phyloP scores from a whole-genome alignment of 2,797 vertebrate species.

The Oceanodroma leucorhoa region DNA sequence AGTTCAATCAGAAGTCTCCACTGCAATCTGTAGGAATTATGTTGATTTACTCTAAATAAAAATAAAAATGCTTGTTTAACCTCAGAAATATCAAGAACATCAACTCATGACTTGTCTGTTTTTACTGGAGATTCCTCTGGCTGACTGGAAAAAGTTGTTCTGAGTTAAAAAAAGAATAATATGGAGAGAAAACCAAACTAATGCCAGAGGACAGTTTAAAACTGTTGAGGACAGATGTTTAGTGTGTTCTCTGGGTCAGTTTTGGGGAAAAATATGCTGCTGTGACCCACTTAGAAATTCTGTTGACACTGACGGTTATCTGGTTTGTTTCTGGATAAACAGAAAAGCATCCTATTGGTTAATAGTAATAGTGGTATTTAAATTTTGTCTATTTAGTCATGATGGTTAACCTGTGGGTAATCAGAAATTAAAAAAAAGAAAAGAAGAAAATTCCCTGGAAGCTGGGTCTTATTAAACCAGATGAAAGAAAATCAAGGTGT shows the following conservation, averaged over 20 bases:
- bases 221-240: constrained; percentile 28
- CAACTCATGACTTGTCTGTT: constrained; percentile 52
- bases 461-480: background rate
- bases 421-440: background rate
- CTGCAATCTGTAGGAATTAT: background rate
- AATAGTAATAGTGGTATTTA: background rate
- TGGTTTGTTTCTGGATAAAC: background rate
- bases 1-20: background rate
- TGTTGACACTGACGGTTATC: background rate
- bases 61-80: constrained; percentile 48
- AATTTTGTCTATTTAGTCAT: background rate
- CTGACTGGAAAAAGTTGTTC: constrained; percentile 61
- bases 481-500: background rate
- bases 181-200: constrained; percentile 18
- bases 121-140: constrained; percentile 55
- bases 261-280: background rate
- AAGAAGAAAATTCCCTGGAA: background rate
- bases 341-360: background rate
- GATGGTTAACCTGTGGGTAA: background rate
- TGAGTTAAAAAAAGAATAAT: constrained; percentile 50
- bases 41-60: constrained; percentile 35
- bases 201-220: constrained; percentile 33
- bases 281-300: background rate
- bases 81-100: constrained; percentile 48
- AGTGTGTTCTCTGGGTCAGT: background rate